Conservation (phyloP, 2,888 invertebrate genomes). For the Lobophora halterata region DNA sequence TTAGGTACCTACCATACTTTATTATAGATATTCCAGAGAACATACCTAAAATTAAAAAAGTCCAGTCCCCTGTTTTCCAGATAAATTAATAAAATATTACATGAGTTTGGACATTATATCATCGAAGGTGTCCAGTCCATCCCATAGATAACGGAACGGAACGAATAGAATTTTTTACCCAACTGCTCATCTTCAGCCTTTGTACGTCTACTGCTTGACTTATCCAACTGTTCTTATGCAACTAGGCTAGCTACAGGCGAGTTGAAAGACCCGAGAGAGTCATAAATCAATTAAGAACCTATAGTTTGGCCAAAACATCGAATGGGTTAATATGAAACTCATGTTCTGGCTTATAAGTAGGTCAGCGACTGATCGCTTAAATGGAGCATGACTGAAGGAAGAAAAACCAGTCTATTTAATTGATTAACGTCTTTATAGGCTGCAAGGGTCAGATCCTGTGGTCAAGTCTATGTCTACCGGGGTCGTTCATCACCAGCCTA, state of each 20-base stretch:
- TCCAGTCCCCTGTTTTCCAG: too few species aligned
- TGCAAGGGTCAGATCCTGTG: slow-evolving; percentile 20
- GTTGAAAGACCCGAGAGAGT: slow-evolving; percentile 30
- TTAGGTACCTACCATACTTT: too few species aligned
- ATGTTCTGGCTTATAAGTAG: slow-evolving; percentile 40
- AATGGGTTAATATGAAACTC: slow-evolving; percentile 32
- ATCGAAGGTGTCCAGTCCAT: too few species aligned
- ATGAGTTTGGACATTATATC: too few species aligned
- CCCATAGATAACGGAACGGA: too few species aligned
- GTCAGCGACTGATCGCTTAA: slow-evolving; percentile 45
- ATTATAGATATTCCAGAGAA: too few species aligned
- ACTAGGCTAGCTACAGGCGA: slow-evolving; percentile 26
- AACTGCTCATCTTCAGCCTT: too few species aligned
- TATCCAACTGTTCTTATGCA: too few species aligned
- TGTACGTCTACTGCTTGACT: too few species aligned
- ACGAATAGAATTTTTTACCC: too few species aligned
- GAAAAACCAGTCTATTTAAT: slow-evolving; percentile 33
- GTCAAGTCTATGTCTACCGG: slow-evolving; percentile 12
- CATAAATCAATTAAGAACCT: slow-evolving; percentile 47
- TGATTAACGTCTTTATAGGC: slow-evolving; percentile 43
- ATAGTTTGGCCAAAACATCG: slow-evolving; percentile 36
- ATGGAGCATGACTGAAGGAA: slow-evolving; percentile 56
- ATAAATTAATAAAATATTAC: too few species aligned
- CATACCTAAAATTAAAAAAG: too few species aligned
- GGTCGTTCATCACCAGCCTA: slow-evolving; percentile 2